Base-by-base conservation (phyloP, 2,797 vertebrate species). In the Hafferia zeledoni region DNA sequence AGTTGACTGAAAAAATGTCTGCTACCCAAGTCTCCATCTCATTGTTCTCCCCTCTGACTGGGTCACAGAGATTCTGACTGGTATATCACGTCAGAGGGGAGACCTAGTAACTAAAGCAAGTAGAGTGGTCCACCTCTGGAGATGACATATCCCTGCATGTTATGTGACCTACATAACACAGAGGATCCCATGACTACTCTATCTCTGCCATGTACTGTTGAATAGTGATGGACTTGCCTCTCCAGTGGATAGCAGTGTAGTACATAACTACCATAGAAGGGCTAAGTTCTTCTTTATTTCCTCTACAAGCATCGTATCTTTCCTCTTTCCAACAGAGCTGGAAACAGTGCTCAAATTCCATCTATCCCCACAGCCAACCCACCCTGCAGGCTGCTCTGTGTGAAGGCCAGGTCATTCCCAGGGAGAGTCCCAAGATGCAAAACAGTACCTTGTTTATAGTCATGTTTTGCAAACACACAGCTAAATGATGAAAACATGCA, bases 391-490 rank as follows among this genome's bases (percentile, higher is more conserved):
- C 33, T 71, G 49, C 74, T 72, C 63, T 79, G 47, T 43, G 8
- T 12, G 30, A 68, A 31, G 30, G 31, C 20, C 70, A 68, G 23
- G 47, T n/a, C 59, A 39, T 57, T 49, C 46, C 46, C 46, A 68
- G 79, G 46, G 39, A 77, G 22, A 70, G 33, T 47, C 9, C 12
- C 72, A 61, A 77, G 37, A 53, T 61, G 16, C 75, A 92, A 87
- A 90, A 8, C 35, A 78, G 35, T 35, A 69, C 57, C 30, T 81
- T 83, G 69, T 33, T 88, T 74, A 52, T 12, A 37, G n/a, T 20
- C 27, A 3, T 86, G 88, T 96, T 96, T 96, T 95, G 91, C 43
- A 94, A 94, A 91, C n/a, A 95, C 22, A 69, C 50, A n/a, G 50
- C 69, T 78, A 86, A 90, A 44, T 37, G 55, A 83, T 70, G 57